Evolutionary conservation across 2,888 invertebrate genomes (phyloP), one percentile per base, ranked within the genome.

Genomic region (Drosophila atroscutellata): DNA sequence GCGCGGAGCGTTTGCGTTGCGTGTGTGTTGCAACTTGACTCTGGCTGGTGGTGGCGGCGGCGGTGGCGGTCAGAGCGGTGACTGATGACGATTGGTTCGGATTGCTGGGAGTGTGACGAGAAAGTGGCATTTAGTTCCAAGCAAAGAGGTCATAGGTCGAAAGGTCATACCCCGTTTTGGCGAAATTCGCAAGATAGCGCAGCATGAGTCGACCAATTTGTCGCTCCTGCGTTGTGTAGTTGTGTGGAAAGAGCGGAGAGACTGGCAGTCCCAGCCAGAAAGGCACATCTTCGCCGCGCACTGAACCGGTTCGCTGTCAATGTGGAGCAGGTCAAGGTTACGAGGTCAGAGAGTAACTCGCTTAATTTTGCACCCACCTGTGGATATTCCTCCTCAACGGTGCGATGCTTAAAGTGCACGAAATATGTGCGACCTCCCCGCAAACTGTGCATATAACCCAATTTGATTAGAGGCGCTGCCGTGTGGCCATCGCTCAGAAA

Each of bases 401-500:
- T 97, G 81, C 98, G 97, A 92, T 98, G 97, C 87, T 96, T 96
- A 91, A 98, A 98, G 92, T 98, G 97, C 77, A 98, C 95, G 93
- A 98, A 97, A 94, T 96, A 97, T 39, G 97, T 97, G 58, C 95
- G 95, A 54, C 97, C 97, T 5, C 97, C 97, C 72, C 95, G 94
- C 79, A 96, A 93, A 37, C 97, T 96, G 92, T 97, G 97, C 67
- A 97, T 94, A 85, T 97, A 96, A 0, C 97, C 97, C 63, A 97
- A 94, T 84, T 97, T 94, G 69, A 97, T 95, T n/a, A 93, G 82
- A 20, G 98, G 98, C 13, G 98, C 97, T 0, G 97, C 97, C 60
- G 97, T 97, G 83, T 98, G 97, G 0, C 98, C 98, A 92, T 99
- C 99, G 90, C 98, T 97, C 61, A 99, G 94, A 72, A 98, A 96